phyloP scores from a whole-genome alignment of 2,797 vertebrate species.

The Arctocebus calabarensis region DNA sequence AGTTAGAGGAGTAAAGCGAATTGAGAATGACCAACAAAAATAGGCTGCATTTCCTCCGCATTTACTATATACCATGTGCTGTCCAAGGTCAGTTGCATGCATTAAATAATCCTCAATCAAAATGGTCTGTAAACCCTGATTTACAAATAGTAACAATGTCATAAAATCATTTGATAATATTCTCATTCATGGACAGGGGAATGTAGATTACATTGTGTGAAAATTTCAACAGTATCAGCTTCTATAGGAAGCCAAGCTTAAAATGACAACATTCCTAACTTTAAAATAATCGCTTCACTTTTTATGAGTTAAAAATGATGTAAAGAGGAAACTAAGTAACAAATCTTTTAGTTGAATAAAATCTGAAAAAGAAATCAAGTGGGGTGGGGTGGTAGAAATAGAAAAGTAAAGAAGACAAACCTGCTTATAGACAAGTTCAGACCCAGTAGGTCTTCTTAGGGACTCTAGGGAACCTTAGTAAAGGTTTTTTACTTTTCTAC shows the following conservation, averaged over 20 bases:
- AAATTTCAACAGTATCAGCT: neutral
- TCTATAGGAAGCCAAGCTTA: neutral
- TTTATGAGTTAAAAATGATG: neutral
- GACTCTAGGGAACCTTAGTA: neutral
- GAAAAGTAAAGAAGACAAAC: conserved; percentile 5
- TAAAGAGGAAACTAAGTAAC: neutral
- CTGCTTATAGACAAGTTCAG: neutral
- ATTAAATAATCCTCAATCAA: neutral
- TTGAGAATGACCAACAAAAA: neutral
- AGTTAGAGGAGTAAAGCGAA: neutral
- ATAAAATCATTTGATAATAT: neutral
- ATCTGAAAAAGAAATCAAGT: neutral
- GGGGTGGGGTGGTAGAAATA: neutral
- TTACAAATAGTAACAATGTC: neutral
- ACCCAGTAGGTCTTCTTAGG: neutral
- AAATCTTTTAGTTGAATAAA: neutral
- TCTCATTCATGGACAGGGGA: neutral
- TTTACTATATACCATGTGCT: neutral
- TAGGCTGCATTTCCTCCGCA: neutral
- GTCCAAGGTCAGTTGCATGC: neutral
- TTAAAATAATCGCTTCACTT: neutral
- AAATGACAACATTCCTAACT: neutral
- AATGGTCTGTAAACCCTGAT: neutral
- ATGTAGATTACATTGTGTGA: neutral
- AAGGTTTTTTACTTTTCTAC: conserved; percentile 30